Evolutionary conservation across 2,888 invertebrate genomes (phyloP), one percentile per base, ranked within the genome.

Genomic region (Brachycybe producta): DNA sequence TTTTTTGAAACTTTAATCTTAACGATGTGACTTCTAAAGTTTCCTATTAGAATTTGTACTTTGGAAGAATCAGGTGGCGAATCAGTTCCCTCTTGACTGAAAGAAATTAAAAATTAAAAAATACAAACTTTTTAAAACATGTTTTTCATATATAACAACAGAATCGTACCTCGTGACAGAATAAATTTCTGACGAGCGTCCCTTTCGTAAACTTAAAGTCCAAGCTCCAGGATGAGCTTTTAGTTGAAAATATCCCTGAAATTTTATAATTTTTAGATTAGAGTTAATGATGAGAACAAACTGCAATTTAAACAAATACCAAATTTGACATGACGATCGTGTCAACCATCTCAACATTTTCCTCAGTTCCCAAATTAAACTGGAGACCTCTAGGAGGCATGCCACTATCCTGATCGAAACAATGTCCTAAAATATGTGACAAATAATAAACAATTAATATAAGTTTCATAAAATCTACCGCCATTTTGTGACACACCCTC

Each of bases 311-410:
- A n/a, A 44, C 24, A 53, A 54, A 35, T 53, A 61, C 62, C 59
- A 99, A 74, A 70, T 99, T 98, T 5, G 97, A 97, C 98, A 99
- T 99, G n/a, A 98, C 97, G 59, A 97, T 97, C 17, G 98, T 98
- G 68, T 98, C 98, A 58, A 87, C 84, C 57, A 80, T 75, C 5
- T 81, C 77, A 0, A 84, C 81, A 52, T 77, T 72, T n/a, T 61
- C 58, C 34, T 82, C 78, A 0, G 88, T 85, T 39, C 94, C 94
- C 43, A 99, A 72, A 3, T 86, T 84, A 53, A 98, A 83, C 70
- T 99, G 98, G n/a, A 99, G 73, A 0, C 98, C 98, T 56, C 97
- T 75, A 0, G 98, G 97, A 0, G 95, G 95, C 58, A 91, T 88
- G 47, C 91, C 91, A 0, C 79, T 75, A 3, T 82, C 78, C 36